Evolutionary conservation across 2,888 invertebrate genomes (phyloP).

Genomic region (Tortrix viridana): DNA sequence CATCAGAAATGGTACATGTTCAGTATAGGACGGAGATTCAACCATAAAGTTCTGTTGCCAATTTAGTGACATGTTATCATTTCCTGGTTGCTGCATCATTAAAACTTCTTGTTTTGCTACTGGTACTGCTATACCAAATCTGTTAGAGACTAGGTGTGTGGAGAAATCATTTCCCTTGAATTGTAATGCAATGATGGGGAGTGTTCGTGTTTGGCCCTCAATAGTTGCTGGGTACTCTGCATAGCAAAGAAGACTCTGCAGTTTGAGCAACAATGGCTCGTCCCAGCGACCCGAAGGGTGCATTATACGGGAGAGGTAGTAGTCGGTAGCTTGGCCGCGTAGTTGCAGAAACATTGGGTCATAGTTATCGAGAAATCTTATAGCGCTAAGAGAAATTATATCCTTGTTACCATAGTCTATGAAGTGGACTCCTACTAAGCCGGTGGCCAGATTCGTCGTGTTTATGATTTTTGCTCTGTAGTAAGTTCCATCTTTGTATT

Average conservation of each 20-base stretch:
- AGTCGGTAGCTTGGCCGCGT: constrained; percentile 85
- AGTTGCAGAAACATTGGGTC: constrained; percentile 76
- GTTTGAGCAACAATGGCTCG: constrained; percentile 66
- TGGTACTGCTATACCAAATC: constrained; percentile 74
- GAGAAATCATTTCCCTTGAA: constrained; percentile 79
- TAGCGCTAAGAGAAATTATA: constrained; percentile 82
- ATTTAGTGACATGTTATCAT: constrained; percentile 56
- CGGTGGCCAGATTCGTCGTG: constrained; percentile 71
- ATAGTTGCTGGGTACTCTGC: constrained; percentile 67
- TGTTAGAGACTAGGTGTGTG: constrained; percentile 69
- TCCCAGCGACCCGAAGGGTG: constrained; percentile 83
- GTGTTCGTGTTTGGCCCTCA: constrained; percentile 66
- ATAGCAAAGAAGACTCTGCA: constrained; percentile 73
- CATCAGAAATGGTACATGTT: constrained; percentile 72
- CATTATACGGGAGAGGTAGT: constrained; percentile 84
- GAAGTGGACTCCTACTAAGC: constrained; percentile 86
- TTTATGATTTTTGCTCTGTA: constrained; percentile 86
- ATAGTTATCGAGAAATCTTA: constrained; percentile 83
- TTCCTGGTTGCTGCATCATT: constrained; percentile 53
- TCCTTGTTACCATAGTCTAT: constrained; percentile 88
- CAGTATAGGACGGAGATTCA: constrained; percentile 61
- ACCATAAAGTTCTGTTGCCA: constrained; percentile 61
- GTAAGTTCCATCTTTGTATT: constrained; percentile 87
- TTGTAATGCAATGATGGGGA: constrained; percentile 74
- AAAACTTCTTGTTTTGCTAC: constrained; percentile 77